A percentile compares a stretch with the other conserved stretches of the same genome.
phyloP scores from a whole-genome alignment of 1,140 invertebrate genomes.

The Planococcus citri region DNA sequence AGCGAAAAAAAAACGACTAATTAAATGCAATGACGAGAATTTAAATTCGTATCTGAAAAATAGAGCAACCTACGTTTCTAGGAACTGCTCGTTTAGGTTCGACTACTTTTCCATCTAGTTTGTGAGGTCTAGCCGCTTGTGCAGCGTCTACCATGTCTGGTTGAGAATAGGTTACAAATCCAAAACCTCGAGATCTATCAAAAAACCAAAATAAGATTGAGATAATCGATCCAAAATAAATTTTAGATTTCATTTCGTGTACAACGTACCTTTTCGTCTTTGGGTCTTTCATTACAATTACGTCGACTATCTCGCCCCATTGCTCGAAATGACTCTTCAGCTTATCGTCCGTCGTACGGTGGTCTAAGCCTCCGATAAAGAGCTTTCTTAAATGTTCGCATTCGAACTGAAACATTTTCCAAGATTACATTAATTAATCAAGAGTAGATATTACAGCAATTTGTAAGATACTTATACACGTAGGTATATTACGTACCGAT shows the following conservation, averaged over 20 bases:
- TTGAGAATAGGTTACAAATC: slow-evolving; percentile 88
- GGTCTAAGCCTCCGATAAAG: slow-evolving; percentile 94
- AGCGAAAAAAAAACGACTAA: not conserved
- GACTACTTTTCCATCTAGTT: slow-evolving; percentile 72
- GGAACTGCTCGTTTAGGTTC: slow-evolving; percentile 96
- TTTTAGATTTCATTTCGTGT: no score
- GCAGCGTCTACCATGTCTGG: slow-evolving; percentile 90
- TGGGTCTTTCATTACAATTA: slow-evolving; percentile 96
- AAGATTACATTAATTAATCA: not conserved
- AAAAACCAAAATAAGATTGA: slow-evolving; percentile 5
- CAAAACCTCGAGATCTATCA: slow-evolving; percentile 73
- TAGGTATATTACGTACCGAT: no score
- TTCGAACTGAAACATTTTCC: slow-evolving; percentile 42
- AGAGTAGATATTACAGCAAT: not conserved
- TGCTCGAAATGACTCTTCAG: slow-evolving; percentile 88
- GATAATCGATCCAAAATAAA: not conserved
- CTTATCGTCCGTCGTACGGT: slow-evolving; percentile 91
- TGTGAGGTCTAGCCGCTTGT: slow-evolving; percentile 71
- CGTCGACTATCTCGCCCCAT: slow-evolving; percentile 95
- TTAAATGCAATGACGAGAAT: no score
- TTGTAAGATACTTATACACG: no score
- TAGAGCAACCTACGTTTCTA: slow-evolving; percentile 42
- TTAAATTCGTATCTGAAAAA: not conserved
- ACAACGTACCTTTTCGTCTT: slow-evolving; percentile 54
- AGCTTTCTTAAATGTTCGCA: slow-evolving; percentile 92